A percentile compares a stretch with the other conserved stretches of the same genome.
These are phyloP conservation scores for Pollimyrus isidori DNA, from an alignment of 2,113 vertebrate species.

Conservation along the genomic window DNA sequence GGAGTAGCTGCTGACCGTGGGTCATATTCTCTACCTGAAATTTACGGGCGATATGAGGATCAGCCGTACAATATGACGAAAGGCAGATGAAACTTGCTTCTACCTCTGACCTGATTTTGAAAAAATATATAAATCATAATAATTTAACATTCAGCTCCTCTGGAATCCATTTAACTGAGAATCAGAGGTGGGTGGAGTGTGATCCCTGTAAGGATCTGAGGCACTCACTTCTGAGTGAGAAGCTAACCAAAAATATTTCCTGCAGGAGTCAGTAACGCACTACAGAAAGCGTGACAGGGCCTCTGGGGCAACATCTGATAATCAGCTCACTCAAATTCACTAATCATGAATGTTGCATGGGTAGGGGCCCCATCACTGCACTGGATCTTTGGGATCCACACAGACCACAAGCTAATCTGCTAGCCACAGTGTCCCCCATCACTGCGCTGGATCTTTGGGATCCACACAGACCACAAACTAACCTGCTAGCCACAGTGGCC, in stretches of 20 bases:
- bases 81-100: neutral
- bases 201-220: neutral
- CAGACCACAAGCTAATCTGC: too few species aligned
- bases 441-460: too few species aligned
- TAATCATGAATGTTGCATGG: neutral
- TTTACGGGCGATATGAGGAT: neutral
- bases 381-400: too few species aligned
- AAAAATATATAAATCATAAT: neutral
- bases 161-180: neutral
- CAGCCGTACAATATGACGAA: neutral
- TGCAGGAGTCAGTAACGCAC: neutral
- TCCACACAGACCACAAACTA: neutral
- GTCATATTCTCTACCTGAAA: neutral
- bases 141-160: neutral
- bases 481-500: too few species aligned
- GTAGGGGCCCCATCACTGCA: too few species aligned
- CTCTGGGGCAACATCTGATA: neutral
- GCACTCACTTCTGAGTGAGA: neutral
- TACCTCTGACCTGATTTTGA: neutral
- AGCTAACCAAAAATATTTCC: neutral
- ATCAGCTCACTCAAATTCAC: neutral
- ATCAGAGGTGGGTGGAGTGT: neutral
- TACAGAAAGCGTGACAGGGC: neutral
- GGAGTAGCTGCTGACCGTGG: neutral
- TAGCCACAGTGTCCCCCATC: too few species aligned